Evolutionary conservation across 2,113 vertebrate species (phyloP).

Genomic region (Nothocercus julius): DNA sequence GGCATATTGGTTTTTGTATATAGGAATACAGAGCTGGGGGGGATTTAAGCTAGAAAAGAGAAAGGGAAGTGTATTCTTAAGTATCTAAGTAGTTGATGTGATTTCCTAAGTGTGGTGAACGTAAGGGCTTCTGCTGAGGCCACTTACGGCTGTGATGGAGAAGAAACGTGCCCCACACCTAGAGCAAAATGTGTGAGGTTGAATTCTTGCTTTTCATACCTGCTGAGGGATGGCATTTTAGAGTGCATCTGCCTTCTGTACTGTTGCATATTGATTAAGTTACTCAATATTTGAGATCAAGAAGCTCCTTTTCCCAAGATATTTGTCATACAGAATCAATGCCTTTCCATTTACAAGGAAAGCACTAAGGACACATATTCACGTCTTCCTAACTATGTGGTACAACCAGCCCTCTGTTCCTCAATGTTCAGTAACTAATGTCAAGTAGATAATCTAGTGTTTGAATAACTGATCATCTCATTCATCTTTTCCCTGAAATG

Average conservation of each 20-base stretch:
- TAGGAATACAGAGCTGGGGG: background rate
- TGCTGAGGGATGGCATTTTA: conserved; percentile 4
- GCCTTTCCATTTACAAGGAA: background rate
- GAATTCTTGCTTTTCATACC: background rate
- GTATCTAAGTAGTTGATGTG: background rate
- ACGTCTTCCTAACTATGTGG: background rate
- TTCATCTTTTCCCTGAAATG: background rate
- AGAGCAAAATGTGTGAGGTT: background rate
- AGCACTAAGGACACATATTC: background rate
- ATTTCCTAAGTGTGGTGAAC: background rate
- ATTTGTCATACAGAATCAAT: conserved; percentile 21
- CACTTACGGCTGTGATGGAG: background rate
- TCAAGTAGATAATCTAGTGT: background rate
- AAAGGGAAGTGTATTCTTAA: background rate
- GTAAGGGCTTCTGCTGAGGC: background rate
- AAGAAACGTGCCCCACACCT: background rate
- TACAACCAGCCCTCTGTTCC: background rate
- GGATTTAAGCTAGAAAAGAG: background rate
- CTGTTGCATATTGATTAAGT: conserved; percentile 30
- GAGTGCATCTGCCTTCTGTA: background rate
- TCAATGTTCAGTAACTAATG: background rate
- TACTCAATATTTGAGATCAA: conserved; percentile 26
- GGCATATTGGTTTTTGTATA: accelerated
- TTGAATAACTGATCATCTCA: background rate
- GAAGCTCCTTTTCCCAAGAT: conserved; percentile 11